Percentiles rank a stretch among this genome's conserved stretches.
Evolutionary conservation across 1,140 invertebrate genomes (phyloP).

Genomic region (silkworm (Bombyx mori)): DNA sequence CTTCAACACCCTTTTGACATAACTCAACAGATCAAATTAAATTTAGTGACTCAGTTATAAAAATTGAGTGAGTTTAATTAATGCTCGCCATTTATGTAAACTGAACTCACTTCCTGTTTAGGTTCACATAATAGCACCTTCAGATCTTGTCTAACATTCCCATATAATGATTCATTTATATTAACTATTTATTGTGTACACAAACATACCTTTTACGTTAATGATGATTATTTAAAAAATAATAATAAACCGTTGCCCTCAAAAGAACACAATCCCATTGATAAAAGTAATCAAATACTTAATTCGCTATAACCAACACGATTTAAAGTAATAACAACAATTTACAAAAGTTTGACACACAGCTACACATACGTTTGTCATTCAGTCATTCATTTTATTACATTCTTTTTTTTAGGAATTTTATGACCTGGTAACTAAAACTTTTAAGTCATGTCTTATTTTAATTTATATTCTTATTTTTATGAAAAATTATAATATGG

Average conservation of each 20-base stretch:
- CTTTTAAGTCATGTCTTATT: too few species aligned
- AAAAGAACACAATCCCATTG: slow-evolving; percentile 35
- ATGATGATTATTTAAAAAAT: not conserved
- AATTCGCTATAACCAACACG: slow-evolving; percentile 33
- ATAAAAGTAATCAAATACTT: slow-evolving; percentile 28
- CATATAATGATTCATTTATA: slow-evolving; percentile 55
- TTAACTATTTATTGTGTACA: slow-evolving; percentile 23
- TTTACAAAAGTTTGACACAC: slow-evolving; percentile 58
- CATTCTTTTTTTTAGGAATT: not conserved
- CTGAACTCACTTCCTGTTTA: slow-evolving; percentile 35
- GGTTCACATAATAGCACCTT: slow-evolving; percentile 34
- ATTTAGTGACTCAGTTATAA: slow-evolving; percentile 7
- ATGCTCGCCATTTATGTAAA: too few species aligned
- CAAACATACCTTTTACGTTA: slow-evolving; percentile 19
- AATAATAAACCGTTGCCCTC: slow-evolving; percentile 6
- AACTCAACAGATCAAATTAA: slow-evolving; percentile 11
- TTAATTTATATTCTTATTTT: too few species aligned
- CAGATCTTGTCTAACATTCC: slow-evolving; percentile 52
- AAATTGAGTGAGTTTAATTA: slow-evolving; percentile 5
- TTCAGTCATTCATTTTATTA: slow-evolving; percentile 9
- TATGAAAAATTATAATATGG: too few species aligned
- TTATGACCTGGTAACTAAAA: too few species aligned
- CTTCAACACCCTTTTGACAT: too few species aligned
- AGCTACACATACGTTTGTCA: slow-evolving; percentile 37
- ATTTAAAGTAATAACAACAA: slow-evolving; percentile 52